Conservation (phyloP, 2,113 vertebrate genomes). For the Thermophis baileyi region DNA sequence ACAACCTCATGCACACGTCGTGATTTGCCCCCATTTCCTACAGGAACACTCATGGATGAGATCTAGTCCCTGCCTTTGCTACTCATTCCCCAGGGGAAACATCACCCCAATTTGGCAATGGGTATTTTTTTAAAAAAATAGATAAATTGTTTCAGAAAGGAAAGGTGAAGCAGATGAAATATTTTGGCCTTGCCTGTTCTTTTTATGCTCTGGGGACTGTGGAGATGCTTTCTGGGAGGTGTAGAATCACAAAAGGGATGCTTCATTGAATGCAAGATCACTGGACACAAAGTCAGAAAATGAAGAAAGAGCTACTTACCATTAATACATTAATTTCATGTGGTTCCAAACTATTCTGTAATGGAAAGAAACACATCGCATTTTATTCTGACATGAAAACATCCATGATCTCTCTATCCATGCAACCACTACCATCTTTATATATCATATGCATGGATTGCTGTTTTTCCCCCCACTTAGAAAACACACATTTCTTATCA, state of each 20-base stretch:
- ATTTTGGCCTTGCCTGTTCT: not conserved
- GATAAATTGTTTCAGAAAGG: not conserved
- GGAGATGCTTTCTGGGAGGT: not conserved
- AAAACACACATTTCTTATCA: not conserved
- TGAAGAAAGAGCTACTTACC: not conserved
- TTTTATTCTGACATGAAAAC: not conserved
- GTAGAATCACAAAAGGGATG: not conserved
- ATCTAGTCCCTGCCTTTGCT: not conserved
- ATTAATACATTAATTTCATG: rapidly evolving
- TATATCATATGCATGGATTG: not conserved
- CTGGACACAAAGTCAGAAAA: not conserved
- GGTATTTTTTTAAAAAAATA: not conserved
- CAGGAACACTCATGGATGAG: no score
- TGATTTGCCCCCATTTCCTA: no score
- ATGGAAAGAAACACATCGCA: not conserved
- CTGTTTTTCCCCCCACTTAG: not conserved
- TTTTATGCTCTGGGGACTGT: not conserved
- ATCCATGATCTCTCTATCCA: not conserved
- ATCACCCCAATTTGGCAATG: not conserved
- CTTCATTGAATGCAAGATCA: not conserved
- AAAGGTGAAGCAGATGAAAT: not conserved
- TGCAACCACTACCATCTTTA: not conserved
- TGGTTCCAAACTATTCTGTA: not conserved
- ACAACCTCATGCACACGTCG: no score
- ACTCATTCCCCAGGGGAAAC: not conserved